Percentiles rank a stretch among this genome's conserved stretches.
Evolutionary conservation across 53 echinoderm and acorn worm genomes (phyloP).

Genomic region (Echinarachnius parma): DNA sequence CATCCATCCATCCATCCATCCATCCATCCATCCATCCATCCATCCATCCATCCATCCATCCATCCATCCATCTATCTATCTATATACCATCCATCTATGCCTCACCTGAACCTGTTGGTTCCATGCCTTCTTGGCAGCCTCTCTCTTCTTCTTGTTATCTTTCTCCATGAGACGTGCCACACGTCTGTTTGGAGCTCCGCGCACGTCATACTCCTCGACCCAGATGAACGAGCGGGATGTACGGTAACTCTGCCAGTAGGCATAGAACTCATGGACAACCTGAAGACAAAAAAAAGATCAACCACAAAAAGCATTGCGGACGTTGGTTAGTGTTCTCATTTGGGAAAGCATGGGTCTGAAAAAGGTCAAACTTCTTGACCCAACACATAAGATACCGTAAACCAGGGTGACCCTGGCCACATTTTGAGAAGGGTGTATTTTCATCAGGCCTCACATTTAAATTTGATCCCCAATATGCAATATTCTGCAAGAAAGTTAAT

Average conservation of each 20-base stretch:
- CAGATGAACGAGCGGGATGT: constrained; percentile 88
- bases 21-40: too few relatives aligned
- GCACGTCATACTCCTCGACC: constrained; percentile 84
- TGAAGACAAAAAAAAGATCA: constrained; percentile 8
- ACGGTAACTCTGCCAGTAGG: constrained; percentile 87
- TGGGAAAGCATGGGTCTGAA: too few relatives aligned
- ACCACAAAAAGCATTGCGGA: not conserved
- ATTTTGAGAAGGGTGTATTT: too few relatives aligned
- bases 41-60: too few relatives aligned
- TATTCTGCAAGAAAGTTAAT: too few relatives aligned
- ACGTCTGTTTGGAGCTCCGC: constrained; percentile 76
- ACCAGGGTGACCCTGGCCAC: not conserved
- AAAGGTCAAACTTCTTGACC: too few relatives aligned
- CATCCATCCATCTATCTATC: too few relatives aligned
- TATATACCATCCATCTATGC: too few relatives aligned
- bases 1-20: too few relatives aligned
- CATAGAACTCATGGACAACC: constrained; percentile 87
- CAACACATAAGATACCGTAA: not conserved
- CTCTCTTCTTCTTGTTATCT: constrained; percentile 92
- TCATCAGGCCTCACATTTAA: too few relatives aligned
- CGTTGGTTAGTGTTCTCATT: not conserved
- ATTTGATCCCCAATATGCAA: too few relatives aligned
- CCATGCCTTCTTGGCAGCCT: constrained; percentile 86
- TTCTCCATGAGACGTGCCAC: constrained; percentile 90
- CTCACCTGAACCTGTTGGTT: constrained; percentile 92